Evolutionary conservation across 2,888 invertebrate genomes (phyloP).

Genomic region (Antitype chi): DNA sequence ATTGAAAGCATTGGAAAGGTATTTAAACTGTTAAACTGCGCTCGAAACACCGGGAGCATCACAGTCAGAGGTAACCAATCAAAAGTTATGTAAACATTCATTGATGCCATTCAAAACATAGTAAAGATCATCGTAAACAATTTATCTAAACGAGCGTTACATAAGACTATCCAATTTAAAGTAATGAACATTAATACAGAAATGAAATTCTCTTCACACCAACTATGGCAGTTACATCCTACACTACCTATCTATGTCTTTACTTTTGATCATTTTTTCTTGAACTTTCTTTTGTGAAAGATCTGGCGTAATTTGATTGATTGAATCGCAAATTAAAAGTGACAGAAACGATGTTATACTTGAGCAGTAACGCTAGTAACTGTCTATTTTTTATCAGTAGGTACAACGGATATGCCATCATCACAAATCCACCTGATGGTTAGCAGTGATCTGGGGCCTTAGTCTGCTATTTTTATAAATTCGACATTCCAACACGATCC

Average conservation of each 20-base stretch:
- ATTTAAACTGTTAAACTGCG: conserved; percentile 3
- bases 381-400: conserved; percentile 1
- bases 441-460: neutral
- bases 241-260: conserved; percentile 7
- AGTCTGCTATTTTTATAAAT: too few species aligned
- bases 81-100: conserved; percentile 56
- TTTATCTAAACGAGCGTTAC: conserved; percentile 45
- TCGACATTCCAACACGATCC: too few species aligned
- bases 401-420: neutral
- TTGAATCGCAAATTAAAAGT: conserved; percentile 35
- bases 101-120: conserved; percentile 35
- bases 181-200: conserved; percentile 33
- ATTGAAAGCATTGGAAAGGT: neutral
- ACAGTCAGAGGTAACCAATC: conserved; percentile 31
- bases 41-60: conserved; percentile 44
- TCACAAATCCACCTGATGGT: neutral
- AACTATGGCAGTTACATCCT: conserved; percentile 25
- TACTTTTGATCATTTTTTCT: conserved; percentile 12
- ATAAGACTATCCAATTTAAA: conserved; percentile 46
- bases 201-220: conserved; percentile 23
- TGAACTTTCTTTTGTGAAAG: conserved; percentile 45
- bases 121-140: conserved; percentile 42
- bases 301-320: conserved; percentile 33
- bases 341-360: conserved; percentile 19
- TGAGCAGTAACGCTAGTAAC: neutral